phyloP scores from a whole-genome alignment of 2,113 vertebrate species.

The Poicephalus meyeri region DNA sequence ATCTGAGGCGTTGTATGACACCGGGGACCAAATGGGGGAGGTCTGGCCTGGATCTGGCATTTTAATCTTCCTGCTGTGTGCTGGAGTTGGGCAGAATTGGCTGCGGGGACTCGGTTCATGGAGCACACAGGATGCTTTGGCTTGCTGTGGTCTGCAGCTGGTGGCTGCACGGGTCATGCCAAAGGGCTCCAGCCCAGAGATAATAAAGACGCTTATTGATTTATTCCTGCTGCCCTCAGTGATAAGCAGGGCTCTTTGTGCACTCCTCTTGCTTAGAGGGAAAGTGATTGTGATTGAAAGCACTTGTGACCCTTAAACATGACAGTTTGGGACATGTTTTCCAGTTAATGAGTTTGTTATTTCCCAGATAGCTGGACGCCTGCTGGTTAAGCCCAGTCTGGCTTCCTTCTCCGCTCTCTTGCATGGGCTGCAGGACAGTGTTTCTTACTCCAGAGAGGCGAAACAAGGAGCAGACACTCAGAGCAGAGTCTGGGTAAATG shows the following conservation, averaged over 20 bases:
- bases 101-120: fast-evolving
- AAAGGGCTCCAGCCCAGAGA: neutral
- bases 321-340: neutral
- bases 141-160: neutral
- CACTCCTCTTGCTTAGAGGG: neutral
- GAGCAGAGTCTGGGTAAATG: fast-evolving
- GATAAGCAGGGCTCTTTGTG: neutral
- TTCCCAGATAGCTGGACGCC: neutral
- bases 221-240: neutral
- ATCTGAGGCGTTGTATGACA: fast-evolving
- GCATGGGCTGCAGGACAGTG: fast-evolving
- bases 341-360: neutral
- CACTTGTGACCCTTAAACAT: no score
- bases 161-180: neutral
- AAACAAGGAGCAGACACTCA: neutral
- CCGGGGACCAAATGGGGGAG: fast-evolving
- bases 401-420: fast-evolving
- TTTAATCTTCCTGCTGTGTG: neutral
- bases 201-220: neutral
- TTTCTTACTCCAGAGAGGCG: neutral
- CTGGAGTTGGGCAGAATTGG: neutral
- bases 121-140: neutral
- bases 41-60: neutral
- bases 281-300: neutral
- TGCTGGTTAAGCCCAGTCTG: neutral